Evolutionary conservation across 2,888 invertebrate genomes (phyloP).

Genomic region (Buathra laborator): DNA sequence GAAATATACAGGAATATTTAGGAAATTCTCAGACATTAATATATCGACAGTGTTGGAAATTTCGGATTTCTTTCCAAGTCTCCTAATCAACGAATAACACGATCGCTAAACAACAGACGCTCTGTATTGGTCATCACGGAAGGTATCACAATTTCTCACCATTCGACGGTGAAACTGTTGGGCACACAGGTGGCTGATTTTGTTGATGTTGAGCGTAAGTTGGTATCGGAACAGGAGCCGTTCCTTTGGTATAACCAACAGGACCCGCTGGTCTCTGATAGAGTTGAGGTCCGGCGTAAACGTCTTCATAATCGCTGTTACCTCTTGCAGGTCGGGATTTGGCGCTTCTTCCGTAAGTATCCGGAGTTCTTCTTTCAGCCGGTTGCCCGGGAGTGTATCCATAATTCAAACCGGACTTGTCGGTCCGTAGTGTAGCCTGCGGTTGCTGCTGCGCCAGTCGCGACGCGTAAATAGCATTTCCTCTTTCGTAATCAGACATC

Average conservation of each 20-base stretch:
- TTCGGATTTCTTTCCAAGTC: too few species aligned
- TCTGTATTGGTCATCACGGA: too few species aligned
- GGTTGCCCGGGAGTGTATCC: conserved; percentile 81
- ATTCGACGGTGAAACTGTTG: conserved; percentile 69
- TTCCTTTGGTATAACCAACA: conserved; percentile 75
- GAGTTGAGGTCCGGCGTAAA: conserved; percentile 86
- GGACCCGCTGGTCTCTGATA: conserved; percentile 82
- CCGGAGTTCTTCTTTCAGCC: conserved; percentile 92
- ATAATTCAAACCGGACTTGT: conserved; percentile 83
- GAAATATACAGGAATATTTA: too few species aligned
- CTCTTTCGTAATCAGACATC: conserved; percentile 78
- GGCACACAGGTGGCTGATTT: conserved; percentile 68
- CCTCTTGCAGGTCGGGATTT: conserved; percentile 84
- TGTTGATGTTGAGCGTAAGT: conserved; percentile 77
- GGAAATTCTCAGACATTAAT: too few species aligned
- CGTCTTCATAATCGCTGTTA: conserved; percentile 91
- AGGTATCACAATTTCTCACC: conserved; percentile 64
- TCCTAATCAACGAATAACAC: too few species aligned
- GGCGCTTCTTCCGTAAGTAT: conserved; percentile 89
- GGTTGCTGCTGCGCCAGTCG: conserved; percentile 83
- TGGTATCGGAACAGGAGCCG: conserved; percentile 79
- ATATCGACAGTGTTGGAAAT: too few species aligned
- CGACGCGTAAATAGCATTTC: conserved; percentile 74
- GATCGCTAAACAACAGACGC: too few species aligned
- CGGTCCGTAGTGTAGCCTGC: conserved; percentile 77